These are phyloP conservation scores for Misgurnus mizolepis DNA, from an alignment of 2,113 vertebrate genomes.

Conservation along the genomic window DNA sequence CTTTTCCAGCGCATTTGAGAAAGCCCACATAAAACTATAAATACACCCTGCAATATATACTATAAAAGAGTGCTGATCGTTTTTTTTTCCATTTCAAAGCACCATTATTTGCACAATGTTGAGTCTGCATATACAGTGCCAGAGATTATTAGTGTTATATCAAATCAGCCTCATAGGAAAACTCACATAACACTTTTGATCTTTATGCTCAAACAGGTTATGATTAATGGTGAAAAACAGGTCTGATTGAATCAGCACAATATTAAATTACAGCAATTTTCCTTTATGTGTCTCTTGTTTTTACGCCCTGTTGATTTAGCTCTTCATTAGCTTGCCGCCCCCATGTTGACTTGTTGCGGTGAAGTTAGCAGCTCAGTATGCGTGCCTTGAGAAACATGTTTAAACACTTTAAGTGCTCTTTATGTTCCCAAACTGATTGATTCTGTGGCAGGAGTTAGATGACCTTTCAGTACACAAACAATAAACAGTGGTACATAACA, in stretches of 20 bases:
- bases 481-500: background rate
- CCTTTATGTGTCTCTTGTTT: conserved; percentile 23
- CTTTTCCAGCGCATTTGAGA: conserved; percentile 50
- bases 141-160: conserved; percentile 2
- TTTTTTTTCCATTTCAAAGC: conserved; percentile 16
- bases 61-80: conserved; percentile 48
- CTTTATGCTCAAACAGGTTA: background rate
- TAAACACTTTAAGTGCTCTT: conserved; percentile 36
- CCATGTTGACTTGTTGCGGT: conserved; percentile 39
- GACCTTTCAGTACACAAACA: conserved; percentile 47
- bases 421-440: conserved; percentile 41
- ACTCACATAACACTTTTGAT: background rate
- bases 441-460: conserved; percentile 46
- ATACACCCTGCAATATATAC: conserved; percentile 45
- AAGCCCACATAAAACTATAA: conserved; percentile 48
- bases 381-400: conserved; percentile 55
- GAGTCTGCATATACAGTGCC: background rate
- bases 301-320: conserved; percentile 51
- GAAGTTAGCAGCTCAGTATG: conserved; percentile 46
- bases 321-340: conserved; percentile 41
- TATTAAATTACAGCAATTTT: conserved; percentile 49
- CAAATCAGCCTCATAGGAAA: background rate
- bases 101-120: conserved; percentile 8
- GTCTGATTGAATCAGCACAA: conserved; percentile 39
- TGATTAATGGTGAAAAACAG: conserved; percentile 30